A percentile compares a stretch with the other conserved stretches of the same genome.
Conservation (phyloP, 1,140 invertebrate species). For the Radopholus similis region DNA sequence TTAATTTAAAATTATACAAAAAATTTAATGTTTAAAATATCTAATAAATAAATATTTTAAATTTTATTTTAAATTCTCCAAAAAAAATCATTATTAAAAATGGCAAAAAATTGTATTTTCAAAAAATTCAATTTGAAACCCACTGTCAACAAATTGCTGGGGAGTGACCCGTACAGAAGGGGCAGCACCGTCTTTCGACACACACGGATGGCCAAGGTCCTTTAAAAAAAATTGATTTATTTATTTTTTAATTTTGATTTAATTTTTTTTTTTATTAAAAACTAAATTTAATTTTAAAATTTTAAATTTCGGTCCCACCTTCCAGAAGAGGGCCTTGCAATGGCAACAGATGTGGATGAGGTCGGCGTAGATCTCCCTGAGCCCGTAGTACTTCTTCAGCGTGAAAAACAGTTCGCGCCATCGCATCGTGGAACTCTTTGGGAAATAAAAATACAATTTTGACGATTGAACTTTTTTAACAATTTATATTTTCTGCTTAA, state of each 20-base stretch:
- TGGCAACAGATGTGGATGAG: constrained; percentile 86
- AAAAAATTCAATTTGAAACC: constrained; percentile 23
- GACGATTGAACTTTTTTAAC: constrained; percentile 4
- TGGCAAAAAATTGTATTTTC: neutral
- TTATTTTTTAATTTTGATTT: neutral
- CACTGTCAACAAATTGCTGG: constrained; percentile 57
- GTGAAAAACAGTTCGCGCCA: constrained; percentile 55
- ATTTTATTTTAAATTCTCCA: neutral
- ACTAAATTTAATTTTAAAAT: neutral
- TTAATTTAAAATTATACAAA: no score
- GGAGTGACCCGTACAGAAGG: constrained; percentile 59
- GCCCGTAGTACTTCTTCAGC: constrained; percentile 73
- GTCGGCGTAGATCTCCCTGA: constrained; percentile 88
- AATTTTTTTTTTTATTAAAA: neutral
- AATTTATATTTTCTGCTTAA: constrained; percentile 35
- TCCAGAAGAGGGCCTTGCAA: constrained; percentile 94
- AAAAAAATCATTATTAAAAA: no score
- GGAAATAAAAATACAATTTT: constrained; percentile 21
- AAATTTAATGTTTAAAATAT: neutral
- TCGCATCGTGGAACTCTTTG: constrained; percentile 4
- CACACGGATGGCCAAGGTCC: constrained; percentile 56
- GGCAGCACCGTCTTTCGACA: constrained; percentile 47
- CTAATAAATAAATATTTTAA: neutral
- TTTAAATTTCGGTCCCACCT: constrained; percentile 61
- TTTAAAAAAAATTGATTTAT: constrained; percentile 21